Evolutionary conservation across 2,797 vertebrate species (phyloP), one percentile per base, ranked within the genome.

Genomic region (Tapera naevia): DNA sequence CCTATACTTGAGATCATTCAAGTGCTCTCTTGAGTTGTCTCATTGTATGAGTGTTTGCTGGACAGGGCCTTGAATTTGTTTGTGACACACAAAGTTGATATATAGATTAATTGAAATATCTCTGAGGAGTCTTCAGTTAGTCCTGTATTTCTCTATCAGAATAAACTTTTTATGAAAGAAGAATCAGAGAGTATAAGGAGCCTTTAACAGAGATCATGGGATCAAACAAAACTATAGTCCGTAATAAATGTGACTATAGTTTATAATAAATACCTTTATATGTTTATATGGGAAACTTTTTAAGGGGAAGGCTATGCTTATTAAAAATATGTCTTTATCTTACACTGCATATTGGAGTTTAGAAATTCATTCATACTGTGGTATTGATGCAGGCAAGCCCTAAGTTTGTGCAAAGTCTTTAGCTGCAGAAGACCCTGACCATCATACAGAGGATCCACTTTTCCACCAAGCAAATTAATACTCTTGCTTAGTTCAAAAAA

Each of bases 1-100:
- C 53, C 67, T 90, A 64, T 70, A 88, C 94, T 96, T 92, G 86
- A 96, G 91, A 88, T 85, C 67, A 79, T 88, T 96, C 25, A 0
- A 96, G 96, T 94, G 82, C 66, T 91, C 93, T 95, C 94, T 92
- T 94, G 80, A 91, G 82, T 81, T 91, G 83, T 95, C 70, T 89
- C 80, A 92, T 94, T 97, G 82, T 95, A 70, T 81, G 48, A 54
- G 28, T 70, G 76, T 91, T 95, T 92, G 73, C 94, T 92, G 94
- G 94, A 96, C 91, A 89, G 92, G 79, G 64, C 73, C 80, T 96
- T 96, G 92, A 93, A 91, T 94, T 91, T 94, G 25, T 88, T 97
- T 94, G 87, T 94, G 56, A 65, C 41, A 91, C 41, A 91, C 33
- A 39, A 94, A 94, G 73, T 57, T 85, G 79, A 88, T 61, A 72